phyloP scores from a whole-genome alignment of 2,888 invertebrate genomes.

The Lasioglossum zephyrum region DNA sequence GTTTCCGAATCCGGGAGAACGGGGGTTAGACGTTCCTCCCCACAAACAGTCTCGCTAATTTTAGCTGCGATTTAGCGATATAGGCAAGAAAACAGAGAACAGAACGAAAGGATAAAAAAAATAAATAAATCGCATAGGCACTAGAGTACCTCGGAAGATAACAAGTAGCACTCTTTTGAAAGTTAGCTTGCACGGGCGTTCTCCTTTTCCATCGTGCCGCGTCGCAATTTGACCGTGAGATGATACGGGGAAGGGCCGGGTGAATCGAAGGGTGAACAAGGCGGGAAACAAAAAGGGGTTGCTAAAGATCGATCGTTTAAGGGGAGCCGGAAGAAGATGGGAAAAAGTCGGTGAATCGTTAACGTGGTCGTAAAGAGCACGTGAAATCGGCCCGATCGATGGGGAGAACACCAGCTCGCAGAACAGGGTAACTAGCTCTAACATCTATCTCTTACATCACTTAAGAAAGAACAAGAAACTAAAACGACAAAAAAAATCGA shows the following conservation, averaged over 20 bases:
- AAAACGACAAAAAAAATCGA: constrained; percentile 38
- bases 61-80: constrained; percentile 75
- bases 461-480: constrained; percentile 60
- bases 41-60: constrained; percentile 63
- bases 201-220: constrained; percentile 71
- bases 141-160: constrained; percentile 77
- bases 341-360: constrained; percentile 31
- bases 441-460: constrained; percentile 80
- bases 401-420: constrained; percentile 78
- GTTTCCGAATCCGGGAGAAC: constrained; percentile 49
- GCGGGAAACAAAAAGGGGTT: constrained; percentile 4
- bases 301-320: constrained; percentile 29
- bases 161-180: constrained; percentile 79
- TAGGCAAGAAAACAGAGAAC: constrained; percentile 67
- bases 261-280: constrained; percentile 32
- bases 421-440: constrained; percentile 83
- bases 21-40: constrained; percentile 52
- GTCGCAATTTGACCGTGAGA: constrained; percentile 29
- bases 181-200: constrained; percentile 80
- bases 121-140: constrained; percentile 67
- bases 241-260: background rate
- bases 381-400: constrained; percentile 67
- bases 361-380: constrained; percentile 25
- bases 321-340: background rate
- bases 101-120: constrained; percentile 63